Conservation (phyloP, 2,113 vertebrate species). For the Prionailurus bengalensis region DNA sequence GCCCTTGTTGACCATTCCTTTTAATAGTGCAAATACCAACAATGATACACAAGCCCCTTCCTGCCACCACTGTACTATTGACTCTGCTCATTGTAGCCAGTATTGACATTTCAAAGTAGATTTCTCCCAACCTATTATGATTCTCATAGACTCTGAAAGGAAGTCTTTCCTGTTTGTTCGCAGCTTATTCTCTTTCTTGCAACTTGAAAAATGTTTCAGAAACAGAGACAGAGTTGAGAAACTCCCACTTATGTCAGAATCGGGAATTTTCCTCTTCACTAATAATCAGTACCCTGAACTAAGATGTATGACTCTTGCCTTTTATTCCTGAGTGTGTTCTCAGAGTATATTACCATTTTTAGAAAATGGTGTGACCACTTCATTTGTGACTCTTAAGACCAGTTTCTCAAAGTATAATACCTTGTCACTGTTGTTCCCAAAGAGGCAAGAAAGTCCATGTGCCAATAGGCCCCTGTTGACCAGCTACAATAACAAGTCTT, state of each 20-base stretch:
- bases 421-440: neutral
- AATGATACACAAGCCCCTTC: neutral
- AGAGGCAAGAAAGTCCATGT: neutral
- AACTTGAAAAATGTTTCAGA: conserved; percentile 15
- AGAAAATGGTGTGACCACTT: neutral
- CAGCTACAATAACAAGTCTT: neutral
- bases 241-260: neutral
- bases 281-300: neutral
- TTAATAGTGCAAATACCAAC: neutral
- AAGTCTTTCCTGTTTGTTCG: neutral
- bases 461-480: neutral
- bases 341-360: neutral
- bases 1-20: neutral
- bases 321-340: neutral
- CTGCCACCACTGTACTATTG: neutral
- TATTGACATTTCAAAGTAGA: neutral
- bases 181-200: neutral
- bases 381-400: neutral
- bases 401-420: neutral
- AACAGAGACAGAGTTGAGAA: neutral
- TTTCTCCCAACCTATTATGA: neutral
- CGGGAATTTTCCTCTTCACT: neutral
- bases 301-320: neutral
- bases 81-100: neutral
- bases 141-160: neutral